Evolutionary conservation across 2,113 vertebrate genomes (phyloP).

Genomic region (Pogona vitticeps): DNA sequence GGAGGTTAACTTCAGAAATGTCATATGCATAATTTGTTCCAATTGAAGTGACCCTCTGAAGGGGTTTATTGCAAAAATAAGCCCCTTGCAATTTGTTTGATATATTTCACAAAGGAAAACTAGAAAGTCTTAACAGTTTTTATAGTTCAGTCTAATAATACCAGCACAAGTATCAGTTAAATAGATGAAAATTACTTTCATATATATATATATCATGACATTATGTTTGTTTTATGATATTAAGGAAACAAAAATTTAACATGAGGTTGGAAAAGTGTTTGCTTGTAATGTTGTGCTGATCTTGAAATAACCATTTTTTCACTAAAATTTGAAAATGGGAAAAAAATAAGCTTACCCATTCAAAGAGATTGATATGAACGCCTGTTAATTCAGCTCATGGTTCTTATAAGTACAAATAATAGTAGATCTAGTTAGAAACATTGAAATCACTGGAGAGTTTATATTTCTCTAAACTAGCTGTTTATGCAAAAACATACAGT

Average conservation of each 20-base stretch:
- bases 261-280: neutral
- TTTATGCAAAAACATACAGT: neutral
- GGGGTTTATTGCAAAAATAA: slow-evolving; percentile 57
- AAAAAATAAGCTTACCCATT: neutral
- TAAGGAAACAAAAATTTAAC: neutral
- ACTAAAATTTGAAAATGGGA: neutral
- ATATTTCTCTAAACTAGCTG: neutral
- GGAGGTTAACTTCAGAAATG: slow-evolving; percentile 81
- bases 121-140: neutral
- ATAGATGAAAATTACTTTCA: neutral
- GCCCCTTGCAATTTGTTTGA: slow-evolving; percentile 15
- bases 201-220: neutral
- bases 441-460: neutral
- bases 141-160: neutral
- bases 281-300: neutral
- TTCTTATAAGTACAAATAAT: neutral
- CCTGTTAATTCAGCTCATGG: neutral
- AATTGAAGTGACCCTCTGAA: slow-evolving; percentile 58
- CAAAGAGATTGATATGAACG: neutral
- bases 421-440: neutral
- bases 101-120: neutral
- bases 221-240: neutral
- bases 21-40: slow-evolving; percentile 73
- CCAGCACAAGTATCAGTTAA: neutral
- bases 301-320: neutral